Base-by-base conservation (phyloP, 1,140 invertebrate genomes). In the Drosophila bipectinata region DNA sequence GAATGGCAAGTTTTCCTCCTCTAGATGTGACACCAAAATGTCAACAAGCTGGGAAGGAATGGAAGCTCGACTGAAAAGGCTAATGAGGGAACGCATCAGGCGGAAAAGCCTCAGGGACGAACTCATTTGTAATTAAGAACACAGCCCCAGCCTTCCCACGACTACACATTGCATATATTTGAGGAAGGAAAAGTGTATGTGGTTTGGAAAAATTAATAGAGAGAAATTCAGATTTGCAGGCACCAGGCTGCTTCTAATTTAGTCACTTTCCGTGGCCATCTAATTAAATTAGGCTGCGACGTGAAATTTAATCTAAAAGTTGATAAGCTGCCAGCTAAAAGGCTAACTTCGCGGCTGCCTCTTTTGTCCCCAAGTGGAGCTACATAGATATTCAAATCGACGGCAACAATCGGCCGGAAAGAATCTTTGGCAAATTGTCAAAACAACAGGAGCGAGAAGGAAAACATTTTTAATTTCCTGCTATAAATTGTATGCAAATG, bases 381-480 rank as follows among this genome's bases (percentile, higher is more conserved):
- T 63, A 60, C 63, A 88, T 78, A 60, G 67, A 88, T 78, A 68
- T 72, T 34, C 49, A 56, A 68, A 69, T 51, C 34, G 62, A 68
- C 62, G 54, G 41, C 63, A 47, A 56, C 66, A 32, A 69, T 69
- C 67, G 64, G 44, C 32, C 49, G 51, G 52, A 69, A 57, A 88
- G 75, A 79, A 88, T 85, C 74, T 79, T 88, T 87, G 82, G 83
- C 82, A 87, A 87, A 88, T 87, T 88, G 82, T 83, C 82, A 87
- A 87, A 87, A 69, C 51, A 69, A 69, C 51, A 68, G 49, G 30
- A 24, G 15, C 62, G 49, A 69, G 18, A 45, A 49, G 79, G 81
- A 83, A 87, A 88, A 74, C 57, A 76, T 88, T 87, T 87, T 87
- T 88, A 87, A 87, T 87, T 87, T 87, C 82, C 82, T 88, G 82